Percentiles rank a stretch among this genome's conserved stretches.
These are phyloP conservation scores for Mionectes olivaceus DNA, from an alignment of 2,797 vertebrate species.

Conservation along the genomic window DNA sequence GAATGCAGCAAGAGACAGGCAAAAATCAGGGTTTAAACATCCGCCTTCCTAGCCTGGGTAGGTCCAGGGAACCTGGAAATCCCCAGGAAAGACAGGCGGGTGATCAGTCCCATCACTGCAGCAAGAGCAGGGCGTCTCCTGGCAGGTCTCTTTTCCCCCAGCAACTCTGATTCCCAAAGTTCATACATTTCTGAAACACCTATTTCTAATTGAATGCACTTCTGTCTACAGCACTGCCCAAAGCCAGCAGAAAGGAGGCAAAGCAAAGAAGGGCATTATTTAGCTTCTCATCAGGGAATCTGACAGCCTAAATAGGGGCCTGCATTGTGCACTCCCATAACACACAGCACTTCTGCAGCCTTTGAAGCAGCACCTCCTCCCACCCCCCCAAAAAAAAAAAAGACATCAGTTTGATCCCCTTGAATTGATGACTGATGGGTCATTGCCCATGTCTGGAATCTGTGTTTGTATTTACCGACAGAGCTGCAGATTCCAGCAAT, in stretches of 20 bases:
- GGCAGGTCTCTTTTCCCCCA: not conserved
- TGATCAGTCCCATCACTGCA: not conserved
- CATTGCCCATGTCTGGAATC: constrained; percentile 31
- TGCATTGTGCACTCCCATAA: not conserved
- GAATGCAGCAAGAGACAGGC: not conserved
- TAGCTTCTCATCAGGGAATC: not conserved
- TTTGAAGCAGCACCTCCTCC: not conserved
- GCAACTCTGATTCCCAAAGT: not conserved
- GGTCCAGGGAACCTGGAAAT: not conserved
- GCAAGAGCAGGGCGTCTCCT: not conserved
- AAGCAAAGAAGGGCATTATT: not conserved
- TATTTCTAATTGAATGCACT: not conserved
- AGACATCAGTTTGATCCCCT: constrained; percentile 20
- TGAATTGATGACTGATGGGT: constrained; percentile 25
- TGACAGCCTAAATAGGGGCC: not conserved
- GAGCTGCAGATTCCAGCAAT: constrained; percentile 22
- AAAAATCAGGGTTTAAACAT: not conserved
- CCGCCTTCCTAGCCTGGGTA: not conserved
- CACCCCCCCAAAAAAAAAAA: not conserved
- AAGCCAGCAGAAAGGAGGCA: not conserved
- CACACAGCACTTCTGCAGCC: not conserved
- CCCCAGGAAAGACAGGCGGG: not conserved
- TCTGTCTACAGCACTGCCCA: not conserved
- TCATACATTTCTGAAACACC: not conserved
- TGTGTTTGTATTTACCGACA: constrained; percentile 22